Base-by-base conservation (phyloP, 2,113 vertebrate species). In the Antidorcas marsupialis region DNA sequence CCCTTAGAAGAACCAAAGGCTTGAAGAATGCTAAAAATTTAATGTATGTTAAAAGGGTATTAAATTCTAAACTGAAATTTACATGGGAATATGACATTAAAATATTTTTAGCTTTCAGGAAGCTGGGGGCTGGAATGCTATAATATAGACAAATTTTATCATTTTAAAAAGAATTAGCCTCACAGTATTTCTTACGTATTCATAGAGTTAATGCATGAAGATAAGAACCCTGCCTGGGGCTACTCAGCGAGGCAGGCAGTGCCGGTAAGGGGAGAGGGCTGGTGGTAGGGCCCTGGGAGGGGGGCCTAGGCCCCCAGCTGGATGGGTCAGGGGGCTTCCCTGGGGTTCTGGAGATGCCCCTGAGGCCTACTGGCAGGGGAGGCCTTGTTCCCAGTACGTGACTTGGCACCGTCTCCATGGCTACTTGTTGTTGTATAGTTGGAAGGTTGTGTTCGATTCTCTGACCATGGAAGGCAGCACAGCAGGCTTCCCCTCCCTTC, bases 221-320 rank as follows among this genome's bases (percentile, higher is more conserved):
- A 98, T 95, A 93, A n/a, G 85, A 97, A 92, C 98, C 97, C 98
- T 98, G 98, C 98, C 97, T 96, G 53, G 97, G 97, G 99, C 98
- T 90, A 95, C 97, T 94, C 84, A 96, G 98, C 97, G 97, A 98
- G 98, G 97, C 98, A 97, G 97, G 95, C 14, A 9, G 47, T 12
- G 45, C 43, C 0, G 2, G n/a, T 1, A 12, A 19, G n/a, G 30
- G 30, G 50, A 30, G 27, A 50, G 7, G 27, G 45, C 21, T 1
- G 15, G 50, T 4, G 9, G 2, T 9, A 36, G 47, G 50, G 39
- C 33, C 16, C 74, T 43, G 1, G 23, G 60, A 81, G 64, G 62
- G 45, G 33, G 25, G 45, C 1, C 0, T 39, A 81, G 86, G 6
- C 67, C 39, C 21, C 16, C 7, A 10, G 36, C 13, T 67, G 39